Base-by-base conservation (phyloP, 64 coral and sea anemone genomes). In the Pocillopora verrucosa region DNA sequence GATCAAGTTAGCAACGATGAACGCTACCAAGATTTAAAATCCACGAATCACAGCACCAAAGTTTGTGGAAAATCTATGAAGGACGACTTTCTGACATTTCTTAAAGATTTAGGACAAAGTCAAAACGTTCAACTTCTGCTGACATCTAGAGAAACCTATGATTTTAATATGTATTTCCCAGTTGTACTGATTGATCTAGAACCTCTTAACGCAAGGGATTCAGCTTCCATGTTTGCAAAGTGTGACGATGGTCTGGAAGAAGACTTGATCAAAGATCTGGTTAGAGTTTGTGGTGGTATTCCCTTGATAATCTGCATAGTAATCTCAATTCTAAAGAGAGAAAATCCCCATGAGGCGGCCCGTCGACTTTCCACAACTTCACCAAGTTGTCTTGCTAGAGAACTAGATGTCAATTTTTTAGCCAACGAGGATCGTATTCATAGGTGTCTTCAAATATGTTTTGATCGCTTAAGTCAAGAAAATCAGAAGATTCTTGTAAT, bases 291-390 rank as follows among this genome's bases (percentile, higher is more conserved):
- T 20, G 36, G 75, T 14, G 90, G 90, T 0, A 92, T 92, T 38
- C 90, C 90, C 15, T 15, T 86, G 36, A 72, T 86, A 60, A 35
- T 92, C 0, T 92, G 82, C 34, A 92, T 75, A 62, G 67, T 92
- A 35, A 61, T 56, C 16, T 78, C 82, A 35, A 77, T 58, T n/a
- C 83, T 92, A 11, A 59, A 26, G 11, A 51, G 51, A 57, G 76
- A 38, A 4, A 77, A 92, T 67, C 73, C 73, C 0, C 36, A 87
- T 12, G 34, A 25, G 10, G 63, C 57, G 3, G 24, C 82, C 45
- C 34, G 77, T 36, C 61, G 74, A 11, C 16, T 59, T 4, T 67
- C 77, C 15, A 16, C 13, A 59, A 20, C 20, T 12, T 76, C 76
- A 64, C 67, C 86, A 1, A 0, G 13, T 15, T 58, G 38, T 5